A percentile compares a stretch with the other conserved stretches of the same genome.
Conservation (phyloP, 1,140 invertebrate genomes). For the Ceratosolen fusciceps region DNA sequence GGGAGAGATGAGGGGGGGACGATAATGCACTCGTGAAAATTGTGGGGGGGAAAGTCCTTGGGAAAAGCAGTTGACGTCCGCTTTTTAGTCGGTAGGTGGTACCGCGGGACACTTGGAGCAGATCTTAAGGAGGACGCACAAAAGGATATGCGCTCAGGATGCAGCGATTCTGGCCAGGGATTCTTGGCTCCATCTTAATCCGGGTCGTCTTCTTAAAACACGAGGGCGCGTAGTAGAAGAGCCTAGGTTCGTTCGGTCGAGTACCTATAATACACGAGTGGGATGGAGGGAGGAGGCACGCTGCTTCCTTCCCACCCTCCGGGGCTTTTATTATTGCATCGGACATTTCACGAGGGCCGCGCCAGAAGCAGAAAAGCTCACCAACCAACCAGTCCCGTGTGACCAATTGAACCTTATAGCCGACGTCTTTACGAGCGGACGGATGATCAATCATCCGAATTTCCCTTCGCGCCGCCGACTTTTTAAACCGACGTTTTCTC, state of each 20-base stretch:
- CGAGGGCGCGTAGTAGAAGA: conserved; percentile 55
- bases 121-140: background rate
- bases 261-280: no score
- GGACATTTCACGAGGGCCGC: conserved; percentile 8
- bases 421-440: conserved; percentile 33
- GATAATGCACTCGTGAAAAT: background rate
- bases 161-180: conserved; percentile 36
- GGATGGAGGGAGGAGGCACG: no score
- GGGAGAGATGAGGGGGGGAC: no score
- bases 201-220: conserved; percentile 54
- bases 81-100: no score
- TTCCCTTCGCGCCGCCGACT: background rate
- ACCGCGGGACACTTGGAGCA: background rate
- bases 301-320: background rate
- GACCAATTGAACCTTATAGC: background rate
- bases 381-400: no score
- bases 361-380: conserved; percentile 21
- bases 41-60: background rate
- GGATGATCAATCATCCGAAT: conserved; percentile 41
- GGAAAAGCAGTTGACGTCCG: background rate
- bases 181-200: conserved; percentile 60
- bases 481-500: background rate
- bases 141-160: background rate
- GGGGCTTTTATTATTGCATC: conserved; percentile 37
- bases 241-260: background rate